These are phyloP conservation scores for Apteryx mantelli DNA, from an alignment of 2,113 vertebrate genomes.

Conservation along the genomic window DNA sequence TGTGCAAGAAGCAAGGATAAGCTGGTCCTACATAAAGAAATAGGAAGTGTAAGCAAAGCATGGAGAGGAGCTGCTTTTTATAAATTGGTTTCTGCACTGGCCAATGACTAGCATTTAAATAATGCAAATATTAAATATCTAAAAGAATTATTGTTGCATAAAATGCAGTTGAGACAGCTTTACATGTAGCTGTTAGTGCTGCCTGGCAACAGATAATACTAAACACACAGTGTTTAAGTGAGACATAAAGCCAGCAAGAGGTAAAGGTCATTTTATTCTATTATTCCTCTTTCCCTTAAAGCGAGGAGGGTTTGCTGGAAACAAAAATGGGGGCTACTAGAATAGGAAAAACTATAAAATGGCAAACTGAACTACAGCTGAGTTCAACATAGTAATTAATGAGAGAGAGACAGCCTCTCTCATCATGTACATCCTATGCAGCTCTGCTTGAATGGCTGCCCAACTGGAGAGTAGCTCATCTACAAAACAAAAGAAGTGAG, in stretches of 20 bases:
- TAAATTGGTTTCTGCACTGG: background rate
- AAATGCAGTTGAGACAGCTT: background rate
- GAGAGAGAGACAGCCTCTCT: background rate
- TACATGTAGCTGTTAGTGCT: background rate
- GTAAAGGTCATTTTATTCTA: background rate
- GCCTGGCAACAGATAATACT: background rate
- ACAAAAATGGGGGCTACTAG: constrained; percentile 18
- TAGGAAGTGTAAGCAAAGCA: background rate
- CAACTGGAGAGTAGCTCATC: background rate
- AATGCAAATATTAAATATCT: constrained; percentile 13
- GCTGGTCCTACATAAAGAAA: background rate
- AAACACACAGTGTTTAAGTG: background rate
- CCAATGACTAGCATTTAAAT: constrained; percentile 7
- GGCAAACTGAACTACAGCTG: background rate
- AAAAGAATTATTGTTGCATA: background rate
- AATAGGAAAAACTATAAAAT: constrained; percentile 6
- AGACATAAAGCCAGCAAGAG: background rate
- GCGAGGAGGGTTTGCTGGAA: background rate
- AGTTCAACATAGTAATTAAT: background rate
- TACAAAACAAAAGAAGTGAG: background rate
- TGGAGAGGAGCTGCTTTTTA: background rate
- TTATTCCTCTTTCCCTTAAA: background rate
- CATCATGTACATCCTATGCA: background rate
- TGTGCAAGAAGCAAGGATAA: background rate
- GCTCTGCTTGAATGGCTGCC: background rate